Conservation (phyloP, 2,113 vertebrate genomes). For the Cyanoderma ruficeps region DNA sequence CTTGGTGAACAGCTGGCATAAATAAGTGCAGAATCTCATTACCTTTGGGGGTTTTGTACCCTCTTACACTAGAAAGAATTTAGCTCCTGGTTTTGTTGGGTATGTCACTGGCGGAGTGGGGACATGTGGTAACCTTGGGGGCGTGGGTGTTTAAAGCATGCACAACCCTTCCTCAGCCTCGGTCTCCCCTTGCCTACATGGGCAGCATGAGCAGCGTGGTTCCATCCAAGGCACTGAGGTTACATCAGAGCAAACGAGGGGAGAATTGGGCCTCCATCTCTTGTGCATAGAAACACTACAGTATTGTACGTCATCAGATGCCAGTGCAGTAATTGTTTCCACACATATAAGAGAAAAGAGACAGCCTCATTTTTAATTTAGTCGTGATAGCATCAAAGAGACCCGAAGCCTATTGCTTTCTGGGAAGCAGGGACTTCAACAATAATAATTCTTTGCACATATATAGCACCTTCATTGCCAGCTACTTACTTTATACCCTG, state of each 20-base stretch:
- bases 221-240: background rate
- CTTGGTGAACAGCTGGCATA: background rate
- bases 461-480: constrained; percentile 54
- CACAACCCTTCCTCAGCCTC: background rate
- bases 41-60: background rate
- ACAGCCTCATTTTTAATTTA: constrained; percentile 56
- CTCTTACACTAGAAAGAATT: background rate
- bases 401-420: constrained; percentile 46
- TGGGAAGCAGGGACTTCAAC: constrained; percentile 37
- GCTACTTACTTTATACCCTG: constrained; percentile 49
- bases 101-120: fast-evolving
- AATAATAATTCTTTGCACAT: constrained; percentile 49
- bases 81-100: background rate
- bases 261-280: background rate
- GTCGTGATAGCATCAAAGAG: constrained; percentile 58
- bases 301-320: background rate
- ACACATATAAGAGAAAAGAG: constrained; percentile 37
- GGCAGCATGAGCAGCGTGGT: background rate
- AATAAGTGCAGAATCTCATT: background rate
- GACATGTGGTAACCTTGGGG: background rate
- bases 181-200: background rate
- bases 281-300: constrained; percentile 2
- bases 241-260: background rate
- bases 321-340: constrained; percentile 43
- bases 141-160: background rate